phyloP scores from a whole-genome alignment of 1,140 invertebrate genomes.

The Chionoecetes opilio region DNA sequence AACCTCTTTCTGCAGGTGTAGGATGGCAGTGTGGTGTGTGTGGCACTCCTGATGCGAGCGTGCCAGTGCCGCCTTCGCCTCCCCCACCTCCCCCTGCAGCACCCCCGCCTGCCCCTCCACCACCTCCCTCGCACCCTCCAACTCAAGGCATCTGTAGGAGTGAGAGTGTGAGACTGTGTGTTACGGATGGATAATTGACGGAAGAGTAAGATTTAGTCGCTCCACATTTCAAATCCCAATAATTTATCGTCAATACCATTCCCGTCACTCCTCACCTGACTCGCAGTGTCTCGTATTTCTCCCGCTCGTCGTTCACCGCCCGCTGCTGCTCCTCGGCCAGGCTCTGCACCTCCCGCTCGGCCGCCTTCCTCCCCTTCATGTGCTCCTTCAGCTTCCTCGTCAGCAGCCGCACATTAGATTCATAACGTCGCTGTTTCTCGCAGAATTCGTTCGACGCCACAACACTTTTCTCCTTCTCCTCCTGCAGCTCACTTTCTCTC shows the following conservation, averaged over 20 bases:
- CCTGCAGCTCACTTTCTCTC: conserved; percentile 58
- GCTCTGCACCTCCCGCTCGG: conserved; percentile 68
- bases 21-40: conserved; percentile 57
- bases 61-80: conserved; percentile 48
- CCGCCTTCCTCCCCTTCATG: conserved; percentile 75
- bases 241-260: neutral
- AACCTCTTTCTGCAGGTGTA: conserved; percentile 63
- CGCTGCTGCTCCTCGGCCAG: conserved; percentile 65
- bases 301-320: conserved; percentile 65
- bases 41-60: conserved; percentile 53
- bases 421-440: conserved; percentile 69
- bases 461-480: conserved; percentile 46
- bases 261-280: conserved; percentile 51
- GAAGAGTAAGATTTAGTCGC: too few relatives aligned
- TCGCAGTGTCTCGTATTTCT: conserved; percentile 69
- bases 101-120: conserved; percentile 53
- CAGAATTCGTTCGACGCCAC: conserved; percentile 57
- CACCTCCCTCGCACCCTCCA: conserved; percentile 60
- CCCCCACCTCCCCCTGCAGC: conserved; percentile 63
- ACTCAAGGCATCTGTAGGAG: conserved; percentile 65
- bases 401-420: conserved; percentile 73
- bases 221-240: too few relatives aligned
- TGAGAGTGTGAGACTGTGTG: neutral
- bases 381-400: conserved; percentile 73
- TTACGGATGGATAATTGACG: too few relatives aligned